Conservation (phyloP, 2,113 vertebrate species). For the Tachuris rubrigastra region DNA sequence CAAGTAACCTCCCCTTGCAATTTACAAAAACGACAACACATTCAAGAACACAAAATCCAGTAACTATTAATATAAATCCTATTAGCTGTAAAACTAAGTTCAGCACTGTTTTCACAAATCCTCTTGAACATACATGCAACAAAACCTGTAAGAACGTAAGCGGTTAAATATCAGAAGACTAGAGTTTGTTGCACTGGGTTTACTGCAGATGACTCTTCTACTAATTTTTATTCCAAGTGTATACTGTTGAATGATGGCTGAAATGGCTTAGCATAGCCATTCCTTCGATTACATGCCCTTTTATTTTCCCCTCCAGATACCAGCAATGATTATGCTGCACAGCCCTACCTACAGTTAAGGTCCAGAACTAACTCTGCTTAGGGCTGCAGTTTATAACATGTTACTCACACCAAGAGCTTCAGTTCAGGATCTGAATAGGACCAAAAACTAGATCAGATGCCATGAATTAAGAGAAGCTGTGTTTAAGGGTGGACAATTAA, state of each 20-base stretch:
- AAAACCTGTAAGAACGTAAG: constrained; percentile 50
- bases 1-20: background rate
- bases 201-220: background rate
- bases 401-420: background rate
- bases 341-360: background rate
- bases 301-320: background rate
- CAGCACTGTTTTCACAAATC: constrained; percentile 25
- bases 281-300: background rate
- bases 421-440: background rate
- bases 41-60: background rate
- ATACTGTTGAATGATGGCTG: background rate
- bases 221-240: background rate
- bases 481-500: background rate
- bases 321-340: background rate
- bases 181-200: background rate
- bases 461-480: background rate
- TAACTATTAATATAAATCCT: background rate
- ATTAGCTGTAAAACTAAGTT: background rate
- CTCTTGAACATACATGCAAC: constrained; percentile 14
- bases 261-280: background rate
- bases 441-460: background rate
- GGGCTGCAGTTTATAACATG: background rate
- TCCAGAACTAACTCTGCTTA: background rate
- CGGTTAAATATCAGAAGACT: constrained; percentile 27
- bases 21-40: constrained; percentile 12